Evolutionary conservation across 2,888 invertebrate genomes (phyloP), one percentile per base, ranked within the genome.

Genomic region (Acronicta aceris): DNA sequence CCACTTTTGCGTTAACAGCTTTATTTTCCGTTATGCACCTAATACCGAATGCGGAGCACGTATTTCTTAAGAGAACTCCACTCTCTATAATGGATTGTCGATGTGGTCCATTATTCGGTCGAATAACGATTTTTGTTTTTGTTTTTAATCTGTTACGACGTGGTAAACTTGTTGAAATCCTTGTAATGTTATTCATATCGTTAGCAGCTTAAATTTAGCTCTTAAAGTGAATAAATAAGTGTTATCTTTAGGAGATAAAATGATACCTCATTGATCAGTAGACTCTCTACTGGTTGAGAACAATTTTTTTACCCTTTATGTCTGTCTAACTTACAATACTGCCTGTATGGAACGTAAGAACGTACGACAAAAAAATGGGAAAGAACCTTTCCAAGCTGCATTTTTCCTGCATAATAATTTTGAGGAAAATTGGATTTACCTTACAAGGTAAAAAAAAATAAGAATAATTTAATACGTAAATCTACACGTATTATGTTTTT

Each of bases 101-200:
- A 53, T 56, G 62, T 53, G 45, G 56, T 53, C 67, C 17, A 48
- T 65, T 42, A 60, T 51, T 66, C 50, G 25, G 50, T 66, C 57
- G 60, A 60, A 60, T 66, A 60, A 66, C 50, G 13, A 57, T 49
- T 65, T 41, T 41, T 51, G 47, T 60, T 72, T 54, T 66, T 55
- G 10, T 57, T 67, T 64, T 71, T 66, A 25, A 50, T 17, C 12
- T 42, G 42, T 56, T 53, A 66, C 46, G 21, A 72, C 49, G 30
- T 51, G 46, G 43, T 41, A 30, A 8, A 17, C 25, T 21, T 33
- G 2, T 33, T 5, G 5, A 3, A 45, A 25, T 45, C 5, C 38
- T 16, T 21, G 1, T 17, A 17, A 10, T 13, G 2, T 36, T 0
- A 38, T 21, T 41, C 25, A 9, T 48, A 13, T 6, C 38, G 43